Conservation (phyloP, 2,797 vertebrate species). For the Acestrorhynchus altus region DNA sequence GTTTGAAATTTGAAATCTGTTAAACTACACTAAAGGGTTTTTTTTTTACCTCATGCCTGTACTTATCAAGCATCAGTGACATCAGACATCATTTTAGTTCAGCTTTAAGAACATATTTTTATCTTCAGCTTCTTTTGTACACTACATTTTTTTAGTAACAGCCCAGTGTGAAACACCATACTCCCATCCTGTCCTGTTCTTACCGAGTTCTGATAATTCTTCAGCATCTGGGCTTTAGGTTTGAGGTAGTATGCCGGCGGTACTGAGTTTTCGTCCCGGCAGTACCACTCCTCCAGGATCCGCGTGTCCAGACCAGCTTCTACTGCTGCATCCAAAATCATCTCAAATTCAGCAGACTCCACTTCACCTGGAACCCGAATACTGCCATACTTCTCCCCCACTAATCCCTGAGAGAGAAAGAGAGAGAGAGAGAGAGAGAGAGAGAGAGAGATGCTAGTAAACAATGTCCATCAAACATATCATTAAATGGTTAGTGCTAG, state of each 20-base stretch:
- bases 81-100: too few relatives aligned
- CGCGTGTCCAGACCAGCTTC: conserved; percentile 94
- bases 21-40: too few relatives aligned
- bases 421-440: conserved; percentile 57
- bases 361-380: conserved; percentile 96
- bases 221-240: conserved; percentile 91
- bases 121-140: not conserved
- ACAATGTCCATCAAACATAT: conserved; percentile 9
- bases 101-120: too few relatives aligned
- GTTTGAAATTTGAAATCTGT: too few relatives aligned
- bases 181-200: conserved; percentile 44
- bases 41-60: too few relatives aligned
- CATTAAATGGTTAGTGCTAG: not conserved
- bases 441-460: conserved; percentile 27
- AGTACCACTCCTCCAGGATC: conserved; percentile 97
- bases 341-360: conserved; percentile 96
- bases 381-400: conserved; percentile 97
- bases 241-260: conserved; percentile 98
- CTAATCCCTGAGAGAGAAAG: conserved; percentile 64
- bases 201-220: conserved; percentile 90
- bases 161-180: not conserved
- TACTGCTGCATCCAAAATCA: conserved; percentile 94
- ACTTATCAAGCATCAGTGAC: too few relatives aligned
- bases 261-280: conserved; percentile 96
- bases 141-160: too few relatives aligned